Evolutionary conservation across 92 coral and sea anemone genomes (phyloP).

Genomic region (Porites divaricata): DNA sequence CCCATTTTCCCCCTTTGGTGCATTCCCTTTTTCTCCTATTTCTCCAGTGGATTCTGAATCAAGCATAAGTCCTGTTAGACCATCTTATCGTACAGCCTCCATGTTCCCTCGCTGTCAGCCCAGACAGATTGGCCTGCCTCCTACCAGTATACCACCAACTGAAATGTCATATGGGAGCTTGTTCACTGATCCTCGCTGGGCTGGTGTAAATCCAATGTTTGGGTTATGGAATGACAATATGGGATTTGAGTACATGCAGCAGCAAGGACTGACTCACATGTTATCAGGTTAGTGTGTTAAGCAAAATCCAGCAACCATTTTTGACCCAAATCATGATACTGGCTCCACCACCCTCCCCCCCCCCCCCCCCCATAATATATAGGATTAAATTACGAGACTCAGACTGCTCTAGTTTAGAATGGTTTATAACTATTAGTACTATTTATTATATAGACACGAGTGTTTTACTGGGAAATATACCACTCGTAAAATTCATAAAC

Average conservation of each 20-base stretch:
- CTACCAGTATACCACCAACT: constrained; percentile 36
- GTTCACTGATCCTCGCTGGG: constrained; percentile 91
- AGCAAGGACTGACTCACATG: constrained; percentile 37
- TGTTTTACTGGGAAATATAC: no score
- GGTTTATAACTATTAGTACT: no score
- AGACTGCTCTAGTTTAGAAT: no score
- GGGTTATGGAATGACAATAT: constrained; percentile 76
- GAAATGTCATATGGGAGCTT: constrained; percentile 57
- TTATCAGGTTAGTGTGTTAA: constrained; percentile 31
- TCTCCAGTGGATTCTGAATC: constrained; percentile 82
- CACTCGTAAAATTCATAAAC: no score
- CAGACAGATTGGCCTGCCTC: constrained; percentile 49
- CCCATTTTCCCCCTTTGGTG: constrained; percentile 71
- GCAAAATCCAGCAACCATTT: no score
- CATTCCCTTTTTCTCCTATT: constrained; percentile 88
- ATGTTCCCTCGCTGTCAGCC: constrained; percentile 48
- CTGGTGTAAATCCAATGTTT: constrained; percentile 67
- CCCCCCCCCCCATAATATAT: no score
- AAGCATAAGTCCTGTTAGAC: constrained; percentile 73
- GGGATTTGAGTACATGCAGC: constrained; percentile 67
- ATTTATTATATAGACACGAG: no score
- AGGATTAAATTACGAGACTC: no score
- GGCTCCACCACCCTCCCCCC: no score
- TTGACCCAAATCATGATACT: no score
- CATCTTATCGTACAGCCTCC: constrained; percentile 76